Evolutionary conservation across 2,888 invertebrate species (phyloP), one percentile per base, ranked within the genome.

Genomic region (Allygus modestus): DNA sequence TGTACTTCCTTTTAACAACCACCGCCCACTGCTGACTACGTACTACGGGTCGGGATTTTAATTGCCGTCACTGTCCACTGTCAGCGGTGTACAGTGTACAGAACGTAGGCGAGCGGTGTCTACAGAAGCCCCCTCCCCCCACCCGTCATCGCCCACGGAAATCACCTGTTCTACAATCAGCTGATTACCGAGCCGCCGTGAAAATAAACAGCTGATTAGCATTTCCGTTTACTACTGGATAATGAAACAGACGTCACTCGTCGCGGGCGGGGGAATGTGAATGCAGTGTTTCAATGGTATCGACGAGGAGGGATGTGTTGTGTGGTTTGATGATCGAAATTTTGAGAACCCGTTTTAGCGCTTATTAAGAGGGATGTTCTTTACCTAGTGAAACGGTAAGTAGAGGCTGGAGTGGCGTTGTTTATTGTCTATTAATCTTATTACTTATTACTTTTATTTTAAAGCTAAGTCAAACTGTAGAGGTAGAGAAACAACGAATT

Each of bases 191-290:
- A 1, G 58, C 20, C 58, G 58, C 20, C 20, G 58, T 58, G 23
- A 58, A 58, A 58, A 58, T 65, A 65, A 65, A 65, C 65, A 65
- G 26, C 65, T 65, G 65, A 65, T 65, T 65, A 65, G 65, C 65
- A 65, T 65, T 65, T 65, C 65, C 65, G 65, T 65, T 65, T 65
- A 65, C 65, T 31, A 65, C 65, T 65, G 26, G 65, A 5, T 65
- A 65, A 65, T 31, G 31, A 31, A 15, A 31, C 31, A 23, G 54
- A 20, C 23, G 20, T 54, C 54, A 15, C 9, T 20, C 46, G 12
- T 15, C 17, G 12, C 46, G 4, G 37, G 37, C 37, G 37, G 37
- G 37, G 11, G 11, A 37, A 37, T 11, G 37, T 11, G 7, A 37
- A 11, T 37, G 37, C 7, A 4, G 37, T 4, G 11, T 37, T 7